These are phyloP conservation scores for Scaptomyza flava DNA, from an alignment of 2,888 invertebrate genomes.

Conservation along the genomic window DNA sequence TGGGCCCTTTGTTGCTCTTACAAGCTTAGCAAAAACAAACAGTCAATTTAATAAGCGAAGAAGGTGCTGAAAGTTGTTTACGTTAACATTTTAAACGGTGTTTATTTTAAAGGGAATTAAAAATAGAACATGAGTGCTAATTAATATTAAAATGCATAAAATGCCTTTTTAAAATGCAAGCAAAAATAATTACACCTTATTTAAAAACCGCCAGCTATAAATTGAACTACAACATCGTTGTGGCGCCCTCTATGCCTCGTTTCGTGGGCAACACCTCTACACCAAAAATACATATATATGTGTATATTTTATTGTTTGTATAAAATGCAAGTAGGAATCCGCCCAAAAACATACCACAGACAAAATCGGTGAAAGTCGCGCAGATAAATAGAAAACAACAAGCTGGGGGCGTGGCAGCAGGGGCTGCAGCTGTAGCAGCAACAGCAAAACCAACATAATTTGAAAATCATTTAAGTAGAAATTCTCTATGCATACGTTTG, in stretches of 20 bases:
- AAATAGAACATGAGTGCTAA: neutral
- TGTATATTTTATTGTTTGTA: conserved; percentile 28
- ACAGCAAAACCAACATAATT: conserved; percentile 71
- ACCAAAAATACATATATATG: neutral
- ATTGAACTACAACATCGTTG: neutral
- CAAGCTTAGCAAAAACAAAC: conserved; percentile 17
- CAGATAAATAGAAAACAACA: conserved; percentile 51
- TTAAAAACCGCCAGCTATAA: conserved; percentile 21
- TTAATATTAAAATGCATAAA: neutral
- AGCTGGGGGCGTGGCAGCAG: conserved; percentile 20
- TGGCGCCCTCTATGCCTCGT: conserved; percentile 21
- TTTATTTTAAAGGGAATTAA: neutral
- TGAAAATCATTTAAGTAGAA: conserved; percentile 80
- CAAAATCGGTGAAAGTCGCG: conserved; percentile 59
- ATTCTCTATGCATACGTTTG: conserved; percentile 47
- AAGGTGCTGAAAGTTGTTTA: neutral
- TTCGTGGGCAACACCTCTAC: conserved; percentile 28
- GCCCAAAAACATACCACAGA: conserved; percentile 21
- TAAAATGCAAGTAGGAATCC: conserved; percentile 20
- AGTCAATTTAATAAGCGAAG: neutral
- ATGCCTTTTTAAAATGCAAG: neutral
- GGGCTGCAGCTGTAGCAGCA: conserved; percentile 9
- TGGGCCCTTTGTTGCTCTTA: conserved; percentile 34
- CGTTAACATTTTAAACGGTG: neutral
- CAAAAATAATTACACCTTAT: conserved; percentile 15